phyloP scores from a whole-genome alignment of 2,888 invertebrate species.

The Tortricodes alternella region DNA sequence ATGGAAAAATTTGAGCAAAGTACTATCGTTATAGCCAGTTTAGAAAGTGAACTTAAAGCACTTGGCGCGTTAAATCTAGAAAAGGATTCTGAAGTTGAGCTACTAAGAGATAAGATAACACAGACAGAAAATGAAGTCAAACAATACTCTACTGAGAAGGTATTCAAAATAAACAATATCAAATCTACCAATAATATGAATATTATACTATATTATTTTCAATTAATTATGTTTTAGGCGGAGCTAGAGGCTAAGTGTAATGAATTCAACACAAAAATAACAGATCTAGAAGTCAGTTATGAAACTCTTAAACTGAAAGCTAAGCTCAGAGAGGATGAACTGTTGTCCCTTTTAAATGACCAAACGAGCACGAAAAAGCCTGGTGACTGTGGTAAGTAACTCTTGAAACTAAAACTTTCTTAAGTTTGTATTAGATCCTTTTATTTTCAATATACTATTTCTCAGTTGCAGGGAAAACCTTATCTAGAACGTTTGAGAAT shows the following conservation, averaged over 20 bases:
- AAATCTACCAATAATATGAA: background rate
- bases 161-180: conserved; percentile 29
- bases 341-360: conserved; percentile 74
- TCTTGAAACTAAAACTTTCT: background rate
- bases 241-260: conserved; percentile 54
- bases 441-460: conserved; percentile 6
- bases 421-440: background rate
- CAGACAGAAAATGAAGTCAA: conserved; percentile 49
- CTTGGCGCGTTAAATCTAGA: conserved; percentile 48
- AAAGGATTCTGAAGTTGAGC: conserved; percentile 57
- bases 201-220: background rate
- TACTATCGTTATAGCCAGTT: conserved; percentile 45
- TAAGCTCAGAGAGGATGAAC: conserved; percentile 79
- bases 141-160: conserved; percentile 44
- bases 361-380: conserved; percentile 42
- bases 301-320: conserved; percentile 77
- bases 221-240: conserved; percentile 43
- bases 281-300: conserved; percentile 78
- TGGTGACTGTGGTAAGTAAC: conserved; percentile 49
- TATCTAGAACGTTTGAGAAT: conserved; percentile 44
- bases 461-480: conserved; percentile 44
- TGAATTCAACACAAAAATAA: conserved; percentile 56
- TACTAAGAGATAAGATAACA: conserved; percentile 49
- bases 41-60: conserved; percentile 58
- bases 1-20: conserved; percentile 69